phyloP scores from a whole-genome alignment of 1,140 invertebrate genomes.

The Helicoverpa zea region DNA sequence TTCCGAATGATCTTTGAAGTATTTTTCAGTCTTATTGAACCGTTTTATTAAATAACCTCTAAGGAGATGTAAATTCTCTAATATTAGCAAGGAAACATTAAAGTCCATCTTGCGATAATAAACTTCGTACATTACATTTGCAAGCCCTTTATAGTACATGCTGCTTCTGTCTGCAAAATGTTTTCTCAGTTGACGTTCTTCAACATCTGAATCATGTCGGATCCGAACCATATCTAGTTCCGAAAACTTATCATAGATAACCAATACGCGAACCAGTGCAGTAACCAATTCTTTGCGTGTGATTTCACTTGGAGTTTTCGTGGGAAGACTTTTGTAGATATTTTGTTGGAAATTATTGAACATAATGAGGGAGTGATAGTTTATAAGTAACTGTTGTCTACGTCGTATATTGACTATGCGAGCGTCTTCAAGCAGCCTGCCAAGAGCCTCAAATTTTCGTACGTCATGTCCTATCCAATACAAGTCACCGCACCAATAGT shows the following conservation, averaged over 20 bases:
- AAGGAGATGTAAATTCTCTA: neutral
- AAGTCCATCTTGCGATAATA: slow-evolving; percentile 23
- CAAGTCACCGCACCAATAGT: slow-evolving; percentile 51
- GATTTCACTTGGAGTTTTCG: neutral
- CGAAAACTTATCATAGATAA: slow-evolving; percentile 7
- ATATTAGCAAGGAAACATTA: slow-evolving; percentile 3
- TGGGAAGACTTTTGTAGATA: neutral
- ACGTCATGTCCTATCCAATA: slow-evolving; percentile 47
- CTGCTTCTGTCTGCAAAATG: neutral
- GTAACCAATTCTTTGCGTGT: neutral
- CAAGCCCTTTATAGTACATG: neutral
- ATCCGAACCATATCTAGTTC: slow-evolving; percentile 10
- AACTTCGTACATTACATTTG: neutral
- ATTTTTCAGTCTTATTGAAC: neutral
- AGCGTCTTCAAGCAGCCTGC: neutral
- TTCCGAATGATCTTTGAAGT: neutral
- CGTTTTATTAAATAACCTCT: neutral
- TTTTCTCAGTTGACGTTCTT: neutral
- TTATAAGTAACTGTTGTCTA: neutral
- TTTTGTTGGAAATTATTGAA: slow-evolving; percentile 7
- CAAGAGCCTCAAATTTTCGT: neutral
- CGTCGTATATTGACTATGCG: neutral
- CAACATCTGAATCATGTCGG: neutral
- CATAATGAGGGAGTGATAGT: neutral
- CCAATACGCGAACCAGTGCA: neutral